Percentiles rank a stretch among this genome's conserved stretches.
These are phyloP conservation scores for Paradisaea rubra DNA, from an alignment of 2,113 vertebrate species.

Conservation along the genomic window DNA sequence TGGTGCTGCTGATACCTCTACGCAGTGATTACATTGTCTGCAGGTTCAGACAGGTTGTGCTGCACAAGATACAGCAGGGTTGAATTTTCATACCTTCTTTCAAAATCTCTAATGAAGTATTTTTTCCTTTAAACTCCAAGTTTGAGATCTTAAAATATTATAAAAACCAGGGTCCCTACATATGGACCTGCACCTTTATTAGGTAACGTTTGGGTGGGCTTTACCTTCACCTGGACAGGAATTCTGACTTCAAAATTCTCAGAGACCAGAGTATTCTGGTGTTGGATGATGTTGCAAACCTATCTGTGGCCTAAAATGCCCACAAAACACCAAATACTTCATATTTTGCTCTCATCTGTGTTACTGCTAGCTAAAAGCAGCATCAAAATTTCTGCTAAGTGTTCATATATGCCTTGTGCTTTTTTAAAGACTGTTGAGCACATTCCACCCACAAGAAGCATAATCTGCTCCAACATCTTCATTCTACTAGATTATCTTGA, in stretches of 20 bases:
- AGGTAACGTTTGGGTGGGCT: not conserved
- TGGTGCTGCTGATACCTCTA: not conserved
- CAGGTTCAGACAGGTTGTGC: not conserved
- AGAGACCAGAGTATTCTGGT: not conserved
- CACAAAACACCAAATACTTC: not conserved
- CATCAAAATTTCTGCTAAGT: not conserved
- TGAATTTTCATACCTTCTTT: not conserved
- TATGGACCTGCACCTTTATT: not conserved
- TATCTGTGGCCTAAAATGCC: not conserved
- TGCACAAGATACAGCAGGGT: not conserved
- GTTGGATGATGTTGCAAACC: not conserved
- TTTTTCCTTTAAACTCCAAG: not conserved
- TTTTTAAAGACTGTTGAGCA: not conserved
- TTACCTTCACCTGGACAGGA: not conserved
- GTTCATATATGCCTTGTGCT: not conserved
- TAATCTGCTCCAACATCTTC: not conserved
- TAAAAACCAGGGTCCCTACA: rapidly evolving
- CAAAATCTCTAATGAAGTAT: not conserved
- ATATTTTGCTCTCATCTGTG: not conserved
- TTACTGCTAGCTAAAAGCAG: not conserved
- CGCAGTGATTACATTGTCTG: not conserved
- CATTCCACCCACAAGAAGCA: not conserved
- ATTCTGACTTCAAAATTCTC: not conserved
- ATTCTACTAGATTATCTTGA: not conserved
- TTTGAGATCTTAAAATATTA: not conserved